Percentiles rank a stretch among this genome's conserved stretches.
phyloP scores from a whole-genome alignment of 2,113 vertebrate species.

The Phainopepla nitens region DNA sequence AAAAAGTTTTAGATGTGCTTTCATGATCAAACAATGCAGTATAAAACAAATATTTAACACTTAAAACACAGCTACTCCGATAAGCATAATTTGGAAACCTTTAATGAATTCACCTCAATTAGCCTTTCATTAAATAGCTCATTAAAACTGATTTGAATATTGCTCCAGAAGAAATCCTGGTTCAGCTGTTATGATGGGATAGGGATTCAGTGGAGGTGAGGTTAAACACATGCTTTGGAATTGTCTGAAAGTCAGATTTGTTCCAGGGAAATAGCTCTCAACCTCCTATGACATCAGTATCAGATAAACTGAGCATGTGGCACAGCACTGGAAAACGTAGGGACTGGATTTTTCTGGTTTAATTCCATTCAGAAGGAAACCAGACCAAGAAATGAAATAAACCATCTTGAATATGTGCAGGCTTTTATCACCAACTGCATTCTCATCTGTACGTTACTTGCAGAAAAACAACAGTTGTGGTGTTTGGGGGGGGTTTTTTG shows the following conservation, averaged over 20 bases:
- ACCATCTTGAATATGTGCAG: background rate
- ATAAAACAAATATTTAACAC: conserved; percentile 76
- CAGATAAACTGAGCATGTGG: background rate
- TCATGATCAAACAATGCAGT: conserved; percentile 73
- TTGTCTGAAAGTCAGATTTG: conserved; percentile 52
- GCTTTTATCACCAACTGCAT: background rate
- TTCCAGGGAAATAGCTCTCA: conserved; percentile 16
- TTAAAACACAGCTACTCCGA: conserved; percentile 70
- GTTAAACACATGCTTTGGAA: conserved; percentile 65
- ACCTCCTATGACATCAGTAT: background rate
- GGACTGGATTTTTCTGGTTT: background rate
- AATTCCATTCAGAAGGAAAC: background rate
- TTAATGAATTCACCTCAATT: conserved; percentile 89
- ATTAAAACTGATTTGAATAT: conserved; percentile 81
- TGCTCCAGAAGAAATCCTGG: conserved; percentile 71
- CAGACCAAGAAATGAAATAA: background rate
- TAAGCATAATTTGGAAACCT: conserved; percentile 77
- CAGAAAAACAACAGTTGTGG: background rate
- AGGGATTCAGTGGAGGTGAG: conserved; percentile 73
- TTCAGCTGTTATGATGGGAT: conserved; percentile 68
- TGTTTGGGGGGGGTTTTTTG: background rate
- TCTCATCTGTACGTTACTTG: background rate
- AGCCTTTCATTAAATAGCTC: conserved; percentile 86
- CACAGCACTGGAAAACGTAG: background rate
- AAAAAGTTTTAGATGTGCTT: conserved; percentile 68